A percentile compares a stretch with the other conserved stretches of the same genome.
phyloP scores from a whole-genome alignment of 2,113 vertebrate genomes.

The Actenoides hombroni region DNA sequence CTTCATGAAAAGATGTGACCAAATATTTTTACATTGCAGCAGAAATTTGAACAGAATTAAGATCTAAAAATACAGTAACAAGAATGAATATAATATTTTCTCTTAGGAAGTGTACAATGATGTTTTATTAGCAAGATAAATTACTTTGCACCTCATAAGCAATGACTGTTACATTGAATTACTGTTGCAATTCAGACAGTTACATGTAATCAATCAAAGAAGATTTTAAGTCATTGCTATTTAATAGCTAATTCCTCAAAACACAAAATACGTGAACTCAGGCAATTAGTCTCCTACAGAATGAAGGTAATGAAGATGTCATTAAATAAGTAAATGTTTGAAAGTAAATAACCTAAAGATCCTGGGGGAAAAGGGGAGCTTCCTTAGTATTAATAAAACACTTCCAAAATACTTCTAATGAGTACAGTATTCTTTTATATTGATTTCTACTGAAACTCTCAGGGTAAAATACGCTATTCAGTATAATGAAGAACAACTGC shows the following conservation, averaged over 20 bases:
- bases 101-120: not conserved
- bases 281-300: conserved; percentile 11
- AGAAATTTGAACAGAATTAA: not conserved
- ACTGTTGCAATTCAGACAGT: conserved; percentile 19
- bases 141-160: conserved; percentile 25
- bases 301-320: not conserved
- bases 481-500: not conserved
- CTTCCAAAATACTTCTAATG: not conserved
- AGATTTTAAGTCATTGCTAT: not conserved
- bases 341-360: not conserved
- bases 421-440: not conserved
- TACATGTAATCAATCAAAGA: conserved; percentile 35
- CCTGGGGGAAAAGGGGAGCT: not conserved
- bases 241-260: conserved; percentile 54
- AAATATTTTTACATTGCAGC: not conserved
- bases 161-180: not conserved
- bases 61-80: not conserved
- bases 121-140: conserved; percentile 29
- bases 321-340: not conserved
- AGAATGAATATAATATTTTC: not conserved
- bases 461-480: not conserved
- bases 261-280: not conserved
- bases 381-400: not conserved
- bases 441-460: not conserved
- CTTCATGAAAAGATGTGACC: not conserved